Evolutionary conservation across 2,888 invertebrate genomes (phyloP).

Genomic region (Cactoblastis cactorum): DNA sequence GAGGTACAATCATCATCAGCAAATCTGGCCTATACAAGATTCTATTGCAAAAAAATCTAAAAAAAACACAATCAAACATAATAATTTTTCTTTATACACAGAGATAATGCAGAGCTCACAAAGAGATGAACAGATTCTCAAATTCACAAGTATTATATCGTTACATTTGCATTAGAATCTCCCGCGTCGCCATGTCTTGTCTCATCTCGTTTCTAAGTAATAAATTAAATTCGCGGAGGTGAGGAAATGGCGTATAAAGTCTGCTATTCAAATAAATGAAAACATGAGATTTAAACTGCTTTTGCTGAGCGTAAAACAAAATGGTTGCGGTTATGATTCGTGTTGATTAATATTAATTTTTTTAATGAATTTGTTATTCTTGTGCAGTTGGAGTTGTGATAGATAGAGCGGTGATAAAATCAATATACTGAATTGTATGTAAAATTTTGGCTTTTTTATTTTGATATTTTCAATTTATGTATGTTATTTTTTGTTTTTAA

Average conservation of each 20-base stretch:
- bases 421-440: too few species aligned
- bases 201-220: slow-evolving; percentile 44
- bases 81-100: not conserved
- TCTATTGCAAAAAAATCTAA: too few species aligned
- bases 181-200: slow-evolving; percentile 33
- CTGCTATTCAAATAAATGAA: slow-evolving; percentile 29
- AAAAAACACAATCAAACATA: too few species aligned
- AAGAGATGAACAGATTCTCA: not conserved
- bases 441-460: too few species aligned
- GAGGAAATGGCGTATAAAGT: slow-evolving; percentile 31
- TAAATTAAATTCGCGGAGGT: slow-evolving; percentile 57
- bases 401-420: too few species aligned
- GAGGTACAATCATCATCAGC: too few species aligned
- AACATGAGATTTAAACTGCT: slow-evolving; percentile 17
- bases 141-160: not conserved
- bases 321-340: not conserved
- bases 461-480: too few species aligned
- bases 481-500: too few species aligned
- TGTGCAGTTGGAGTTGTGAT: too few species aligned
- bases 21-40: too few species aligned
- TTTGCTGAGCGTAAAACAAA: slow-evolving; percentile 11
- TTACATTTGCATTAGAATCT: slow-evolving; percentile 17
- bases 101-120: not conserved
- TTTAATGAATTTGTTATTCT: too few species aligned
- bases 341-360: not conserved